phyloP scores from a whole-genome alignment of 2,888 invertebrate genomes.

The Drosophila percnosoma region DNA sequence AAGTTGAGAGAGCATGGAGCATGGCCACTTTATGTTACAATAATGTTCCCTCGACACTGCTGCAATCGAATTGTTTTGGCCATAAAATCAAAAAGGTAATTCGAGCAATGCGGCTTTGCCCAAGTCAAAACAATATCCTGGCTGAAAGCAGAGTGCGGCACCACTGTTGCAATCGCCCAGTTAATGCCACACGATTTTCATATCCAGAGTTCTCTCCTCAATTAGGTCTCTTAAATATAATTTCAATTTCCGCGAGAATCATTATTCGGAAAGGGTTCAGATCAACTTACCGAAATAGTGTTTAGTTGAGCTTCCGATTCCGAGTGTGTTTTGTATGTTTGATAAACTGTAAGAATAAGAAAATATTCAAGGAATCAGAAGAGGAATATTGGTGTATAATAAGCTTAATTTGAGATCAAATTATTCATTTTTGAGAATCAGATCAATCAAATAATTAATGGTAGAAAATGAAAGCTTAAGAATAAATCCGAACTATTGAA shows the following conservation, averaged over 20 bases:
- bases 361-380: background rate
- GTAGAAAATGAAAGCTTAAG: accelerated
- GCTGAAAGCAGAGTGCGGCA: background rate
- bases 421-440: background rate
- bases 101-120: constrained; percentile 46
- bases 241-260: no score
- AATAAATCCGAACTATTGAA: background rate
- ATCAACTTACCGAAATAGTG: constrained; percentile 30
- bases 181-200: constrained; percentile 5
- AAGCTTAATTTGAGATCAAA: background rate
- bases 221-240: background rate
- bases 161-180: constrained; percentile 1
- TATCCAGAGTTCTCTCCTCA: background rate
- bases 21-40: constrained; percentile 80
- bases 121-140: constrained; percentile 13
- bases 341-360: constrained; percentile 14
- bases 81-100: constrained; percentile 82
- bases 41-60: constrained; percentile 79
- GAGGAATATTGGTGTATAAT: background rate
- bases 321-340: background rate
- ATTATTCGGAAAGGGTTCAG: background rate
- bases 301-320: background rate
- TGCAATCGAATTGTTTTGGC: constrained; percentile 80
- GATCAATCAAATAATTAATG: background rate
- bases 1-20: constrained; percentile 6